Percentiles rank a stretch among this genome's conserved stretches.
These are phyloP conservation scores for Ptiloglossa arizonensis DNA, from an alignment of 1,140 invertebrate genomes.

Conservation along the genomic window DNA sequence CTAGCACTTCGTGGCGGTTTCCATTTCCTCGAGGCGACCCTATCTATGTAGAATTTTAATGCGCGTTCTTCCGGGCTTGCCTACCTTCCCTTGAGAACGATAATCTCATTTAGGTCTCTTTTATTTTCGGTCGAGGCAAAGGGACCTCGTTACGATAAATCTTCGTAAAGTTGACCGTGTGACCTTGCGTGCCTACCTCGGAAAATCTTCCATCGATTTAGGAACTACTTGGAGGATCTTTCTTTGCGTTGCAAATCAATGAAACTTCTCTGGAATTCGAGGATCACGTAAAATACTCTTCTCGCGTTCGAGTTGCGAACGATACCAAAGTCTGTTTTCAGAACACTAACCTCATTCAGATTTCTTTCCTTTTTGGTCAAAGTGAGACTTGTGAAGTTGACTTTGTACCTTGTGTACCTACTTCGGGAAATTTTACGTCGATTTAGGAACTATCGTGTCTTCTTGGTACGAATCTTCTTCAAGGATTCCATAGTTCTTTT, in stretches of 20 bases:
- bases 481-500: no score
- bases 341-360: no score
- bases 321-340: no score
- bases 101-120: background rate
- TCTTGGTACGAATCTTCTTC: no score
- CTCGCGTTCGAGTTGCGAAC: background rate
- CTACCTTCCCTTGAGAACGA: background rate
- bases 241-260: background rate
- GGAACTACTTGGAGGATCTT: no score
- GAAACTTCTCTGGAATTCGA: background rate
- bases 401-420: no score
- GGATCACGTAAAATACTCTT: background rate
- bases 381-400: no score
- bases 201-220: conserved; percentile 24
- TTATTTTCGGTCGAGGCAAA: background rate
- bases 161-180: background rate
- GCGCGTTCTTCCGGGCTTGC: background rate
- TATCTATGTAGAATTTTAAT: background rate
- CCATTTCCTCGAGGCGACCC: background rate
- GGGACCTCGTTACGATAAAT: background rate
- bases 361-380: no score
- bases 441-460: no score
- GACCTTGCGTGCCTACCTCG: no score
- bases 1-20: conserved; percentile 1
- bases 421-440: no score